A percentile compares a stretch with the other conserved stretches of the same genome.
These are phyloP conservation scores for Galerucella pusilla DNA, from an alignment of 2,888 invertebrate species.

Conservation along the genomic window DNA sequence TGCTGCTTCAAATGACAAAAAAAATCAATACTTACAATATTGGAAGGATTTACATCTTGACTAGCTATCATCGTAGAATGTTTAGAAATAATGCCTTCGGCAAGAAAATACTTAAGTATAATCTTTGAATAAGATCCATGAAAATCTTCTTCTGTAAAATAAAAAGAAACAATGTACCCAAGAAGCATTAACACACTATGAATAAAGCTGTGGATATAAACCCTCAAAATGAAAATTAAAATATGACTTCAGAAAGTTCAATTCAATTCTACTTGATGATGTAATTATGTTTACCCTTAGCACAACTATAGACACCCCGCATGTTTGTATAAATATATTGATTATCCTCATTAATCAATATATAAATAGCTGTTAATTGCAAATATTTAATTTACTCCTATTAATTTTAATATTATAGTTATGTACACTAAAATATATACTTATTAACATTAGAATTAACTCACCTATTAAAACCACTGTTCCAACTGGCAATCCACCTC, in stretches of 20 bases:
- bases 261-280: no score
- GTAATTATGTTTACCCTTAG: no score
- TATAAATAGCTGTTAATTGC: no score
- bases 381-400: no score
- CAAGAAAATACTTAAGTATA: constrained; percentile 84
- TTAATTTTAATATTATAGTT: no score
- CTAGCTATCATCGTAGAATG: constrained; percentile 82
- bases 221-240: no score
- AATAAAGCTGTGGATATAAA: no score
- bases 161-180: constrained; percentile 18
- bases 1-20: not conserved
- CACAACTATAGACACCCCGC: no score
- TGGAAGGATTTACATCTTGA: constrained; percentile 74
- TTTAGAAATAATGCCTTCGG: constrained; percentile 84
- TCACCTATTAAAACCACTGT: constrained; percentile 78
- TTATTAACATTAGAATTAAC: constrained; percentile 45
- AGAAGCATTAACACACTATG: no score
- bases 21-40: constrained; percentile 68
- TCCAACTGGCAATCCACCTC: constrained; percentile 79
- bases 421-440: not conserved
- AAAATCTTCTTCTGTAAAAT: constrained; percentile 83
- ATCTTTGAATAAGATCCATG: constrained; percentile 82
- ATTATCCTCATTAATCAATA: no score
- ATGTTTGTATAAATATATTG: no score
- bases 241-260: no score